phyloP scores from a whole-genome alignment of 2,888 invertebrate genomes.

The Pasiphila rectangulata region DNA sequence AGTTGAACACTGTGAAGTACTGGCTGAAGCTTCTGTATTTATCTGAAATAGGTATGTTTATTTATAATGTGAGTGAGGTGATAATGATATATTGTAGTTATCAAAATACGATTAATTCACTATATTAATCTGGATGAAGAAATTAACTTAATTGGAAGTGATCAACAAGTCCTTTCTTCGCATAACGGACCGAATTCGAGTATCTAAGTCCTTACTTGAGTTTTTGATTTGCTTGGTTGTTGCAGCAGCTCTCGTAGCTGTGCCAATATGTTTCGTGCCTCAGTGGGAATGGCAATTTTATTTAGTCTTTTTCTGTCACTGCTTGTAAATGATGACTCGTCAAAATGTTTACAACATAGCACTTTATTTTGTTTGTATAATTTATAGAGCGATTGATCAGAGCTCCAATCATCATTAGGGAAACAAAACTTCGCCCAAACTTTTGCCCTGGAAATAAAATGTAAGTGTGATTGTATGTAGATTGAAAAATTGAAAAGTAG shows the following conservation, averaged over 20 bases:
- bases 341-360: conserved; percentile 6
- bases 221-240: not conserved
- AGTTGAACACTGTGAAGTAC: not conserved
- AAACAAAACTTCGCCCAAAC: conserved; percentile 22
- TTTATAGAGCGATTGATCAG: conserved; percentile 4
- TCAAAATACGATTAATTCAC: too few relatives aligned
- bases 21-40: not conserved
- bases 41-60: too few relatives aligned
- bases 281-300: conserved; percentile 3
- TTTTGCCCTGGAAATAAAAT: conserved; percentile 16
- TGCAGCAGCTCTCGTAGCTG: not conserved
- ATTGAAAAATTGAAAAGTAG: not conserved
- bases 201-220: not conserved
- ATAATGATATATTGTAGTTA: too few relatives aligned
- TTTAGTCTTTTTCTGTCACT: conserved; percentile 5
- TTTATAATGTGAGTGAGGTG: too few relatives aligned
- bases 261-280: not conserved
- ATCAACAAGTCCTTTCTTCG: not conserved
- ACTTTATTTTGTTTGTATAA: not conserved
- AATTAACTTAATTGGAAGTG: not conserved
- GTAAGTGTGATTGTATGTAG: not conserved
- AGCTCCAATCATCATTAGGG: conserved; percentile 20
- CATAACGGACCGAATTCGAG: not conserved
- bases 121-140: too few relatives aligned
- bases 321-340: conserved; percentile 8